Evolutionary conservation across 2,888 invertebrate genomes (phyloP).

Genomic region (Cephus runcator): DNA sequence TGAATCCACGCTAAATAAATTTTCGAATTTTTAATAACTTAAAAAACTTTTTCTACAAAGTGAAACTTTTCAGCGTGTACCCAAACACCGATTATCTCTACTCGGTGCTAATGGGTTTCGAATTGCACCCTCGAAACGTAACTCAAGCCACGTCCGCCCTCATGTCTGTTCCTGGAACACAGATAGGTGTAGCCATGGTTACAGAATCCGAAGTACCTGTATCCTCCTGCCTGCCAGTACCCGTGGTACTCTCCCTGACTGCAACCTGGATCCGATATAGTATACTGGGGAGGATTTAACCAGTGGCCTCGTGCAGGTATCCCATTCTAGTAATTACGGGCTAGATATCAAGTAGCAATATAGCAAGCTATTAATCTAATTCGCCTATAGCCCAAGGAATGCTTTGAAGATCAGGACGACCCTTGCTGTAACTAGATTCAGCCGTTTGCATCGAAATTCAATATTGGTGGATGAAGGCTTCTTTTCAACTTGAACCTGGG

Average conservation of each 20-base stretch:
- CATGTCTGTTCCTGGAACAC: not conserved
- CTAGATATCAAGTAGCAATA: conserved; percentile 62
- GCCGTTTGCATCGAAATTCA: not conserved
- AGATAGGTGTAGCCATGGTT: conserved; percentile 8
- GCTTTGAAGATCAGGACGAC: conserved; percentile 49
- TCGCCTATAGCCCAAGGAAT: conserved; percentile 57
- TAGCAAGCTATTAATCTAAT: conserved; percentile 41
- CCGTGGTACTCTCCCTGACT: not conserved
- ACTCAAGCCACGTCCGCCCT: conserved; percentile 10
- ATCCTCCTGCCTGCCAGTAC: not conserved
- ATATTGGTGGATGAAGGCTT: not conserved
- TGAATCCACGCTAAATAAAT: not conserved
- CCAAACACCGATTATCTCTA: not conserved
- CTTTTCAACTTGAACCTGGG: not conserved
- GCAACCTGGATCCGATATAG: not conserved
- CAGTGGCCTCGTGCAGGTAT: not conserved
- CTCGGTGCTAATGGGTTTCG: conserved; percentile 4
- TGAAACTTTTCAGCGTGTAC: not conserved
- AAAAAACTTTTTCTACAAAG: not conserved
- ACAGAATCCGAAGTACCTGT: conserved; percentile 16
- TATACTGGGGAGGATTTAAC: not conserved
- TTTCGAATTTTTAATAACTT: not conserved
- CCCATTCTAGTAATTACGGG: conserved; percentile 24
- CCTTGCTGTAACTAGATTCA: not conserved
- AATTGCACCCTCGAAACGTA: conserved; percentile 8